Percentiles rank a stretch among this genome's conserved stretches.
phyloP scores from a whole-genome alignment of 1,140 invertebrate species.

The Nylanderia fulva region DNA sequence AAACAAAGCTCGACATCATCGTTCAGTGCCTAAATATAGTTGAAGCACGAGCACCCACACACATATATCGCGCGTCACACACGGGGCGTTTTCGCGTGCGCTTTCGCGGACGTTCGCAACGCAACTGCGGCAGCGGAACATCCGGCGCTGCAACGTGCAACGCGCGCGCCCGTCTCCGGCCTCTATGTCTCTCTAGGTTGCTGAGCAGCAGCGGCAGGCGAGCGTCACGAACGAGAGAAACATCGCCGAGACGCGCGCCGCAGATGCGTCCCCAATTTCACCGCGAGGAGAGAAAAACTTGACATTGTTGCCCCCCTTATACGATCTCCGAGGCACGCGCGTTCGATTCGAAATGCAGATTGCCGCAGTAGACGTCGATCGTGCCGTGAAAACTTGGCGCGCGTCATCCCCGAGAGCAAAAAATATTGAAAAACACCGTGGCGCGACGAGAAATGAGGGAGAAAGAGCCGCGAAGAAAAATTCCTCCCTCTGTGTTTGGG shows the following conservation, averaged over 20 bases:
- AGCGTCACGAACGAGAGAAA: conserved; percentile 27
- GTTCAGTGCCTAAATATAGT: conserved; percentile 1
- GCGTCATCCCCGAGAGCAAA: not conserved
- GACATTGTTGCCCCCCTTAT: conserved; percentile 11
- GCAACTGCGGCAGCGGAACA: conserved; percentile 50
- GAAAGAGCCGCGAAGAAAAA: not conserved
- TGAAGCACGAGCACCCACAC: not conserved
- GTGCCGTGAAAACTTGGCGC: not conserved
- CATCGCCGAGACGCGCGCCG: conserved; percentile 38
- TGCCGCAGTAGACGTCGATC: conserved; percentile 6
- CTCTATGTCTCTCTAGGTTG: not conserved
- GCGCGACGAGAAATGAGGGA: not conserved
- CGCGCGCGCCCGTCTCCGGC: not conserved
- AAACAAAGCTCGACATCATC: not conserved
- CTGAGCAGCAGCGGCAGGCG: too few relatives aligned
- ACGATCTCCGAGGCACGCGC: conserved; percentile 12
- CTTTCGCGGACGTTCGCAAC: conserved; percentile 51
- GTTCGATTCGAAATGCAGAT: conserved; percentile 39
- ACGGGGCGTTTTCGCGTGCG: conserved; percentile 39
- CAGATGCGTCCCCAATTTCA: conserved; percentile 43
- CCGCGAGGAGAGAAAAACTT: conserved; percentile 32
- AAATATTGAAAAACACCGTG: conserved; percentile 6
- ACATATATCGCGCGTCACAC: not conserved
- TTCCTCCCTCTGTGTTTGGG: not conserved
- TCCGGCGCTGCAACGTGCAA: conserved; percentile 48